phyloP scores from a whole-genome alignment of 2,888 invertebrate genomes.

The Drosophila recens region DNA sequence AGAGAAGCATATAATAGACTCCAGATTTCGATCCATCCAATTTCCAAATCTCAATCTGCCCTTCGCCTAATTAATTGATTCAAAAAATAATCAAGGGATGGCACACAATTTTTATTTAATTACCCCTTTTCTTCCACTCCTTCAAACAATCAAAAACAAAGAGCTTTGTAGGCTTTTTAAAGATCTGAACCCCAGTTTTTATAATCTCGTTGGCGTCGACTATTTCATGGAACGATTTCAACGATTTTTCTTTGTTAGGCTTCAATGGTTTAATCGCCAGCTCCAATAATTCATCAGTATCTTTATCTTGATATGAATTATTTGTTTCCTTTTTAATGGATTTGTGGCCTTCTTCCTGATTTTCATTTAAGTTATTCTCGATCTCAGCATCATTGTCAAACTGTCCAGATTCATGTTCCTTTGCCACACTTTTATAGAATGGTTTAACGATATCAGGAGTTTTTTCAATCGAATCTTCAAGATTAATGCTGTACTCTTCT shows the following conservation, averaged over 20 bases:
- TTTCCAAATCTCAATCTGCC: conserved; percentile 47
- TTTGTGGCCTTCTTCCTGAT: not conserved
- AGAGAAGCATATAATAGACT: conserved; percentile 37
- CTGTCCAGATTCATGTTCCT: not conserved
- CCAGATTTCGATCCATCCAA: not conserved
- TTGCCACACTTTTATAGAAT: not conserved
- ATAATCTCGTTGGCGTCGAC: conserved; percentile 19
- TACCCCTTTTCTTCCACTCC: conserved; percentile 49
- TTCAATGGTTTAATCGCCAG: not conserved
- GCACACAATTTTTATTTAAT: not conserved
- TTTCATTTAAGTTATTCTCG: not conserved
- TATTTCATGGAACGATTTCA: not conserved
- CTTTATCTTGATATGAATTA: not conserved
- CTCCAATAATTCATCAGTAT: not conserved
- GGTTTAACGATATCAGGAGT: too few relatives aligned
- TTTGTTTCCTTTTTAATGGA: not conserved
- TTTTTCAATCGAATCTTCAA: not conserved
- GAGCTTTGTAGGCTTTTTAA: conserved; percentile 33
- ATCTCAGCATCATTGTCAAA: not conserved
- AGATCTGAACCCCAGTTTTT: conserved; percentile 30
- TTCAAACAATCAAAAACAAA: conserved; percentile 30
- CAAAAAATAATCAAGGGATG: not conserved
- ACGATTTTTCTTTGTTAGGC: not conserved
- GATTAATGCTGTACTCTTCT: not conserved
- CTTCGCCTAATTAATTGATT: conserved; percentile 36